These are phyloP conservation scores for Pachycephus smyrnensis DNA, from an alignment of 2,888 invertebrate genomes.

Conservation along the genomic window DNA sequence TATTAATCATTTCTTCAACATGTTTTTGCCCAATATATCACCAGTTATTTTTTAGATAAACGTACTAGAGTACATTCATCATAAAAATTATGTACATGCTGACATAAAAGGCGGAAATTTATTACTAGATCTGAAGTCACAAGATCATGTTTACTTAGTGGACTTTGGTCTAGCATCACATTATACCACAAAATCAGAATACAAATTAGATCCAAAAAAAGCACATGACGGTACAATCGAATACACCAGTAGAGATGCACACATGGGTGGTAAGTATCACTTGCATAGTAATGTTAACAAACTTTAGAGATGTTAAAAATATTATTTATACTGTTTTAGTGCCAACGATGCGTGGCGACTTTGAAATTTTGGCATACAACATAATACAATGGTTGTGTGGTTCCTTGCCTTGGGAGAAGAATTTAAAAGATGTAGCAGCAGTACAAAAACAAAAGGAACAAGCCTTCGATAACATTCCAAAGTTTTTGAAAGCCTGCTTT, in stretches of 20 bases:
- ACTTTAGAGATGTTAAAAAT: not conserved
- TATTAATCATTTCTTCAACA: not conserved
- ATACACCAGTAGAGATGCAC: slow-evolving; percentile 96
- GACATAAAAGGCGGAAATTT: slow-evolving; percentile 98
- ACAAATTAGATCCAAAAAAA: slow-evolving; percentile 88
- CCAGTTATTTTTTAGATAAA: slow-evolving; percentile 75
- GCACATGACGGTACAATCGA: slow-evolving; percentile 98
- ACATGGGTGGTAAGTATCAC: slow-evolving; percentile 74
- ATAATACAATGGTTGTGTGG: slow-evolving; percentile 91
- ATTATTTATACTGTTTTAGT: slow-evolving; percentile 61
- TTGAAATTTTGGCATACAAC: slow-evolving; percentile 95
- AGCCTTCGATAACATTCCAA: slow-evolving; percentile 72
- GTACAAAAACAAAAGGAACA: slow-evolving; percentile 79
- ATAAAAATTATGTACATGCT: slow-evolving; percentile 90
- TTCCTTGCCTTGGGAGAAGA: slow-evolving; percentile 86
- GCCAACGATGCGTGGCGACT: slow-evolving; percentile 88
- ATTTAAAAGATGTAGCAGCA: slow-evolving; percentile 71
- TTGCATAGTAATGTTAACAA: not conserved
- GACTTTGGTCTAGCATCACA: slow-evolving; percentile 93
- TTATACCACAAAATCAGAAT: slow-evolving; percentile 79
- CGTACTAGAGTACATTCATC: slow-evolving; percentile 92
- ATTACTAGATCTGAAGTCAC: slow-evolving; percentile 77
- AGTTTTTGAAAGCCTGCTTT: slow-evolving; percentile 67
- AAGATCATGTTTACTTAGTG: slow-evolving; percentile 85
- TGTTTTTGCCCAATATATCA: not conserved